phyloP scores from a whole-genome alignment of 1,140 invertebrate species.

The Monochamus saltuarius region DNA sequence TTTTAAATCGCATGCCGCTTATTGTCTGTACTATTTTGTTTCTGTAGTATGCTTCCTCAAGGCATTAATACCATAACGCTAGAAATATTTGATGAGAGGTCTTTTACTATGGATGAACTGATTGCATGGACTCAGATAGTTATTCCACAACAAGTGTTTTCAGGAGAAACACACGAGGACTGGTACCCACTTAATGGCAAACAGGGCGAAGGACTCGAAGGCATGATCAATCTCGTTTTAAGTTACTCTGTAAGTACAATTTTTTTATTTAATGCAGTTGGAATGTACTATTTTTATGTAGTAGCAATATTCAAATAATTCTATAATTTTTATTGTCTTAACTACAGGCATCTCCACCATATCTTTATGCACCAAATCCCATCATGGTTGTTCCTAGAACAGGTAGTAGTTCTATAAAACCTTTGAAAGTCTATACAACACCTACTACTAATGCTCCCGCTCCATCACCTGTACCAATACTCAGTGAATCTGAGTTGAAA shows the following conservation, averaged over 20 bases:
- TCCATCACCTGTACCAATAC: slow-evolving; percentile 50
- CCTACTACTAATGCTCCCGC: slow-evolving; percentile 39
- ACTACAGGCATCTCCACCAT: slow-evolving; percentile 26
- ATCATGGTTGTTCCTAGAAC: slow-evolving; percentile 41
- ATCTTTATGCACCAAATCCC: slow-evolving; percentile 34
- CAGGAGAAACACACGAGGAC: slow-evolving; percentile 88
- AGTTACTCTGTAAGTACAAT: slow-evolving; percentile 70
- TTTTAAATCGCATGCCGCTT: too few species aligned
- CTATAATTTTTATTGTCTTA: slow-evolving; percentile 1
- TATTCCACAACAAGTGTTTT: slow-evolving; percentile 79
- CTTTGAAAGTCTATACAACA: slow-evolving; percentile 57
- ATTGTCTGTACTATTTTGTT: background rate
- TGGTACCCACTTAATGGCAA: slow-evolving; percentile 91
- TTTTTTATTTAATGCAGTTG: background rate
- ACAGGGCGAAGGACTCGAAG: slow-evolving; percentile 91
- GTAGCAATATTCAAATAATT: background rate
- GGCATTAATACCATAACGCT: slow-evolving; percentile 86
- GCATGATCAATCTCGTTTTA: slow-evolving; percentile 76
- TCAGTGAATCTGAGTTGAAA: slow-evolving; percentile 74
- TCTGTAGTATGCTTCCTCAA: slow-evolving; percentile 75
- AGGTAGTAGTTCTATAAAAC: slow-evolving; percentile 46
- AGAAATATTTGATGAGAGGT: slow-evolving; percentile 96
- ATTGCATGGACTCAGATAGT: slow-evolving; percentile 89
- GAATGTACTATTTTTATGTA: too few species aligned
- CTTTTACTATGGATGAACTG: slow-evolving; percentile 92